phyloP scores from a whole-genome alignment of 2,888 invertebrate species.

The Lysandra coridon region DNA sequence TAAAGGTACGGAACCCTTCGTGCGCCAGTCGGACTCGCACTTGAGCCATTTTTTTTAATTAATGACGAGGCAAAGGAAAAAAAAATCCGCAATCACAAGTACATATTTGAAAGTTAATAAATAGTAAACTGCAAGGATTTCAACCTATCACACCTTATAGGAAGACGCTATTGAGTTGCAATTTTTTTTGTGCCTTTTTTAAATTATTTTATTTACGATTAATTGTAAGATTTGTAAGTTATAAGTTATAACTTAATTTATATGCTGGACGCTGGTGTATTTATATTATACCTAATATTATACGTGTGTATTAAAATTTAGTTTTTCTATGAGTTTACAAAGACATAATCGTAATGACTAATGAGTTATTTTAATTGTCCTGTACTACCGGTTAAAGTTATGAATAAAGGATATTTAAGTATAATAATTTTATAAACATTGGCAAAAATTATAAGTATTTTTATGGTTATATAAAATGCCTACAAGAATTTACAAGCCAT shows the following conservation, averaged over 20 bases:
- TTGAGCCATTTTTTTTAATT: no score
- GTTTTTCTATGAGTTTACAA: not conserved
- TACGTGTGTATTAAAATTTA: no score
- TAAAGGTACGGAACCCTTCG: no score
- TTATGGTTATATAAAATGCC: not conserved
- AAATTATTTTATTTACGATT: no score
- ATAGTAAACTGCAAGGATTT: not conserved
- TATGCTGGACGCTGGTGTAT: no score
- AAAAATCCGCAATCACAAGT: not conserved
- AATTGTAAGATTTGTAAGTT: no score
- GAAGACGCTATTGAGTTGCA: not conserved
- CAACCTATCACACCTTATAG: not conserved
- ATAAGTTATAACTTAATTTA: no score
- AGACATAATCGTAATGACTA: not conserved
- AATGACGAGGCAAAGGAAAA: no score
- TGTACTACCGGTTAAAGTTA: not conserved
- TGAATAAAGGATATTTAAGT: not conserved
- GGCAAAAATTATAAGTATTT: not conserved
- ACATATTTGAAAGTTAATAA: not conserved
- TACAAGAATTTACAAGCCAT: not conserved
- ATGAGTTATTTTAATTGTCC: not conserved
- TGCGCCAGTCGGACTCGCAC: no score
- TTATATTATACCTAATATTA: no score
- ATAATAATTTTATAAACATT: not conserved
- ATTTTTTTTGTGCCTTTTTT: not conserved